Evolutionary conservation across 2,113 vertebrate genomes (phyloP), one percentile per base, ranked within the genome.

Genomic region (Colinus virginianus): DNA sequence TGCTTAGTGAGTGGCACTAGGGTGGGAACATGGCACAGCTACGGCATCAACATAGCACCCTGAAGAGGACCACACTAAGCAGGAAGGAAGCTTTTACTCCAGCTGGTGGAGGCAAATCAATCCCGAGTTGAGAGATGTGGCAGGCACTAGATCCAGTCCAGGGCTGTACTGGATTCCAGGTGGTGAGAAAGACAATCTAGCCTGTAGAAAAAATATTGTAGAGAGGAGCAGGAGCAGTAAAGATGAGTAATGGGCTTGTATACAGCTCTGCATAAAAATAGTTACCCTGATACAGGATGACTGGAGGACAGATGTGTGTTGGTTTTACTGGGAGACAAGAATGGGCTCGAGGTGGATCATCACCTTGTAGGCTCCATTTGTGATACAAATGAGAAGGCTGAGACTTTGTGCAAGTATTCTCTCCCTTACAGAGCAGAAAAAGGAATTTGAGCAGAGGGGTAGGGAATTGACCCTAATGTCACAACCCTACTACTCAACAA

Each of bases 371-470:
- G 32, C 32, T 69, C 32, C 26, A 16, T 20, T 75, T 49, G 30
- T 69, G 51, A 36, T 0, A 1, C 13, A 53, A 34, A 9, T 0
- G 0, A 83, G 19, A 0, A 0, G 48, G 61, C 55, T 30, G 76
- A 72, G 84, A 36, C 67, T 78, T 48, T 53, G 9, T 5, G 14
- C 30, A 36, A 48, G 30, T 76, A 58, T 4, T 76, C 46, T 21
- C n/a, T 90, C 40, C 20, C 30, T 51, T 53, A 72, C 32, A 88
- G 53, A 92, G 66, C 22, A 78, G 34, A 83, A 75, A 67, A 87
- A 25, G n/a, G 69, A 88, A 78, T 46, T 53, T 76, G 58, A 93
- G 28, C 42, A 64, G 88, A 96, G 61, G 38, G 43, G 48, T 58
- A 49, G 19, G 62, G 71, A 58, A 51, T 28, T 92, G 53, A 72